Conservation (phyloP, 1,140 invertebrate species). For the Agrypnia vestita region DNA sequence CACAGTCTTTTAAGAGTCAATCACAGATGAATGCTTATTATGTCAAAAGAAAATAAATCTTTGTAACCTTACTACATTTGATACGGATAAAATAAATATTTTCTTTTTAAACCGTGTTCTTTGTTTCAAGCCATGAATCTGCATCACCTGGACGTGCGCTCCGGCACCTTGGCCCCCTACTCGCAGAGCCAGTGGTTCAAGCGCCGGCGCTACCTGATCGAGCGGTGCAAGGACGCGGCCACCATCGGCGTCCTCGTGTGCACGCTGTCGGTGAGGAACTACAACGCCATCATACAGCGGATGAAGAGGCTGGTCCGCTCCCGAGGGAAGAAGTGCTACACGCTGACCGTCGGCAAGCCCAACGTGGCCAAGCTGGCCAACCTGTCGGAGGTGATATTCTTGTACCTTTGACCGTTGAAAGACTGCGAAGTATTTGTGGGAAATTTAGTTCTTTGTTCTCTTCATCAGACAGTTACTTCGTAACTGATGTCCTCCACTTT, state of each 20-base stretch:
- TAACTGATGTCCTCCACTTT: no score
- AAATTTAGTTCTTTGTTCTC: no score
- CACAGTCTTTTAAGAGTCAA: no score
- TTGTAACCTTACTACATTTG: no score
- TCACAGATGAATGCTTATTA: no score
- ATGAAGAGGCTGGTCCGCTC: constrained; percentile 82
- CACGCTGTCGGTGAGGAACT: constrained; percentile 88
- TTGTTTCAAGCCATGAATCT: constrained; percentile 69
- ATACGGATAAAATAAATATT: no score
- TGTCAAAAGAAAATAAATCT: no score
- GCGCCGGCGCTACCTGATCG: constrained; percentile 86
- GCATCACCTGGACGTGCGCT: constrained; percentile 69
- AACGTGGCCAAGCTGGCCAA: constrained; percentile 95
- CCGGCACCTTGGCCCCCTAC: constrained; percentile 65
- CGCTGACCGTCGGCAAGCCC: constrained; percentile 93
- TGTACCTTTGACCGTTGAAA: not conserved
- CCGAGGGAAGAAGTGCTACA: constrained; percentile 89
- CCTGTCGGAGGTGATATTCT: constrained; percentile 82
- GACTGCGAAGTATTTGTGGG: no score
- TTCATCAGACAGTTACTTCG: no score
- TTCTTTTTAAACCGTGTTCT: no score
- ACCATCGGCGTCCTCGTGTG: constrained; percentile 91
- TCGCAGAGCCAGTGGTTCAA: constrained; percentile 79
- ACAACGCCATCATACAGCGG: constrained; percentile 83
- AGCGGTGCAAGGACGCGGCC: constrained; percentile 91